phyloP scores from a whole-genome alignment of 2,888 invertebrate genomes.

The Labia minor region DNA sequence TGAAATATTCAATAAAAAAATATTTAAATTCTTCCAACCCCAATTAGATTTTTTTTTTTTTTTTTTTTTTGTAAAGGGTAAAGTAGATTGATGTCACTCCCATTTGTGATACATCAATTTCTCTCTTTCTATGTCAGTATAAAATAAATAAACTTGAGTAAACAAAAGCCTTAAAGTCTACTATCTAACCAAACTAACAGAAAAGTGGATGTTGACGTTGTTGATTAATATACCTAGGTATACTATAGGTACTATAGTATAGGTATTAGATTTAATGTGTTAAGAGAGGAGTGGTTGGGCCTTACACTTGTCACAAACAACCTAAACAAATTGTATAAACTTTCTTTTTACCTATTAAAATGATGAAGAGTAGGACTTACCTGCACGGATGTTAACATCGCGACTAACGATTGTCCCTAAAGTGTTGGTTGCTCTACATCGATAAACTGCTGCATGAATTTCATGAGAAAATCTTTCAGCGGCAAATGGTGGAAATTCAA shows the following conservation, averaged over 20 bases:
- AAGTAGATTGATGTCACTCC: too few species aligned
- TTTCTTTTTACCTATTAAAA: too few species aligned
- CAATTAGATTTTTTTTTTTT: too few species aligned
- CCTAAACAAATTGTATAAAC: background rate
- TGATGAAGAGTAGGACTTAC: constrained; percentile 30
- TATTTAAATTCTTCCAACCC: too few species aligned
- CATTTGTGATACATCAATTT: background rate
- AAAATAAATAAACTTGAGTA: background rate
- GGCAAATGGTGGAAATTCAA: constrained; percentile 45
- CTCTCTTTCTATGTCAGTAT: too few species aligned
- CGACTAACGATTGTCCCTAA: constrained; percentile 44
- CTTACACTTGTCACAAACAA: background rate
- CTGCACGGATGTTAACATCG: constrained; percentile 44
- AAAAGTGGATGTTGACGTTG: background rate
- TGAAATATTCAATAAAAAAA: too few species aligned
- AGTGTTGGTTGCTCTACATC: constrained; percentile 42
- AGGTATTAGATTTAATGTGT: too few species aligned
- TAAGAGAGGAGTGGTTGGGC: too few species aligned
- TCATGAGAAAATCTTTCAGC: constrained; percentile 47
- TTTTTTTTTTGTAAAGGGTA: too few species aligned
- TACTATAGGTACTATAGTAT: too few species aligned
- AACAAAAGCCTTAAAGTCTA: background rate
- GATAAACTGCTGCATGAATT: constrained; percentile 46
- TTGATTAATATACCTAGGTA: too few species aligned
- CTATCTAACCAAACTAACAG: background rate